Percentiles rank a stretch among this genome's conserved stretches.
Evolutionary conservation across 92 coral and sea anemone species (phyloP).

Genomic region (Bergia sp.): DNA sequence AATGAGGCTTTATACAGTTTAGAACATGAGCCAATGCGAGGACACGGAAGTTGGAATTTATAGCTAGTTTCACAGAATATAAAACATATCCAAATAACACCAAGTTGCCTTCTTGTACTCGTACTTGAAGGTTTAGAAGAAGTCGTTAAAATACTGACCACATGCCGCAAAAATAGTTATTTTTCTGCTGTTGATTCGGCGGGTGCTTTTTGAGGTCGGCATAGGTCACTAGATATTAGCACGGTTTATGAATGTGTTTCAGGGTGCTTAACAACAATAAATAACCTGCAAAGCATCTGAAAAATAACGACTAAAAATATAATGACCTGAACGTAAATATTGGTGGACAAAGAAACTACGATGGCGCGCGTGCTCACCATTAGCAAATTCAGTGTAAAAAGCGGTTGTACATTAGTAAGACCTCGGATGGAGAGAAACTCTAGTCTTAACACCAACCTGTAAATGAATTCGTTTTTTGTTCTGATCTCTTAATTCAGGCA

Average conservation of each 20-base stretch:
- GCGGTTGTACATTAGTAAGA: neutral
- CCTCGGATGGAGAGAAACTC: neutral
- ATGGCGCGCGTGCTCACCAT: neutral
- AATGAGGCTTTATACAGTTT: neutral
- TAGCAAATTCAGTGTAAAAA: constrained; percentile 10
- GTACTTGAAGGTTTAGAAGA: constrained; percentile 4
- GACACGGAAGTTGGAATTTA: neutral
- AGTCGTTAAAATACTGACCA: neutral
- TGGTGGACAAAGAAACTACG: constrained; percentile 26
- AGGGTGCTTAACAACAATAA: constrained; percentile 30
- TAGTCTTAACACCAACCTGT: constrained; percentile 4
- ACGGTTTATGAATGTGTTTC: neutral
- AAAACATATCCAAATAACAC: constrained; percentile 18
- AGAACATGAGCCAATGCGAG: neutral
- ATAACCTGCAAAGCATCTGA: constrained; percentile 26
- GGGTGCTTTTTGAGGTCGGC: constrained; percentile 18
- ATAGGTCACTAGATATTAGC: constrained; percentile 22
- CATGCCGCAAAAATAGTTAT: neutral
- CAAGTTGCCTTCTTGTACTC: constrained; percentile 13
- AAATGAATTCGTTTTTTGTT: constrained; percentile 22
- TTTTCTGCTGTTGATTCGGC: neutral
- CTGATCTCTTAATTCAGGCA: constrained; percentile 15
- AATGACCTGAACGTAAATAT: constrained; percentile 10
- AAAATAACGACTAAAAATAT: neutral
- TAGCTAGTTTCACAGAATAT: neutral